These are phyloP conservation scores for Podocnemis expansa DNA, from an alignment of 2,113 vertebrate genomes.

Conservation along the genomic window DNA sequence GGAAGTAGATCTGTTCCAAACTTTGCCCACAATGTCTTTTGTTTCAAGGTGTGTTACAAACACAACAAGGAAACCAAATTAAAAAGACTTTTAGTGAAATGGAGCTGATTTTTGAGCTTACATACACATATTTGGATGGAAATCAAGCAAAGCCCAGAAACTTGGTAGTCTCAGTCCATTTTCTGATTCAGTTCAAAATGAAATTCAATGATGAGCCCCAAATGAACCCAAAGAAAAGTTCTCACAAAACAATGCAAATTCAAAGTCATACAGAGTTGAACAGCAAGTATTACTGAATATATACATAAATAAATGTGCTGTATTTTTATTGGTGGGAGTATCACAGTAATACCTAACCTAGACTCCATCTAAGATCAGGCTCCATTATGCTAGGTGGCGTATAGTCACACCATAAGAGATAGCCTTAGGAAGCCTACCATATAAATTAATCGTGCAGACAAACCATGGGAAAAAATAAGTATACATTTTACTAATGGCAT, in stretches of 20 bases:
- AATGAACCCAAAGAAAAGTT: neutral
- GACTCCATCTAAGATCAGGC: neutral
- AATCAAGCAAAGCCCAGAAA: constrained; percentile 19
- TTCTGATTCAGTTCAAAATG: neutral
- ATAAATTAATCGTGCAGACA: neutral
- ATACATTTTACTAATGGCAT: neutral
- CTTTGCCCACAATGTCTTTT: neutral
- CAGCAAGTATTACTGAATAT: neutral
- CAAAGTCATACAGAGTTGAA: neutral
- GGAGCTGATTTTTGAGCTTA: neutral
- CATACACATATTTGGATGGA: neutral
- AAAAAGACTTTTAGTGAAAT: neutral
- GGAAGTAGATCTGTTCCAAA: neutral
- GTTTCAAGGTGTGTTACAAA: neutral
- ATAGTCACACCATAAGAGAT: neutral
- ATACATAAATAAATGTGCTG: neutral
- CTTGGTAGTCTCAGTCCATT: constrained; percentile 22
- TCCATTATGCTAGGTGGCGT: neutral
- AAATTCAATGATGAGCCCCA: neutral
- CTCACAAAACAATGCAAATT: neutral
- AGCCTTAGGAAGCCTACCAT: neutral
- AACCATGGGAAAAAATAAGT: neutral
- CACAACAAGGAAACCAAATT: neutral
- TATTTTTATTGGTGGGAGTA: neutral
- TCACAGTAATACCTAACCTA: neutral